A percentile compares a stretch with the other conserved stretches of the same genome.
Conservation (phyloP, 1,140 invertebrate genomes). For the Eurytemora carolleeae region DNA sequence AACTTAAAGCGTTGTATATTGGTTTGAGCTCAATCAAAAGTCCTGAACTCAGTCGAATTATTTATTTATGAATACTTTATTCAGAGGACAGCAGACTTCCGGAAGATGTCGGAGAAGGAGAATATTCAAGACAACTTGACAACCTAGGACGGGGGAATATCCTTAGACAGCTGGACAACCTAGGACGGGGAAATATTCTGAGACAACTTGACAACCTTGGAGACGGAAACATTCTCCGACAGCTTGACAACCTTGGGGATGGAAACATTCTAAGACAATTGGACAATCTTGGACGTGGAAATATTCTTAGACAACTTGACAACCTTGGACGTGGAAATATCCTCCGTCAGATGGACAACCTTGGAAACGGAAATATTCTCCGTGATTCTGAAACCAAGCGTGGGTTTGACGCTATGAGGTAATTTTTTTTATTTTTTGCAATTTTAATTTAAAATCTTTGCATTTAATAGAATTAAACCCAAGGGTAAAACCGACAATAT, state of each 20-base stretch:
- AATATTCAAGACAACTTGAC: too few species aligned
- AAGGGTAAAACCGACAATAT: too few species aligned
- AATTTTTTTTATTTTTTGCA: too few species aligned
- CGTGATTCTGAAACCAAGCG: not conserved
- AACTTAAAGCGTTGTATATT: too few species aligned
- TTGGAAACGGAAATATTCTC: slow-evolving; percentile 9
- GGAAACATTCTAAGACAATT: slow-evolving; percentile 21
- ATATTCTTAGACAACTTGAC: slow-evolving; percentile 16
- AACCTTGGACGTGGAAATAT: slow-evolving; percentile 17
- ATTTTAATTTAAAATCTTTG: too few species aligned
- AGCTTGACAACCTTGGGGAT: not conserved
- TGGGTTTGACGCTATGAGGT: slow-evolving; percentile 2
- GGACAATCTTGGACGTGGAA: slow-evolving; percentile 12
- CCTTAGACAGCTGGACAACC: slow-evolving; percentile 28
- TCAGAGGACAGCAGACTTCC: too few species aligned
- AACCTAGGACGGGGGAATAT: too few species aligned
- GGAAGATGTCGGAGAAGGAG: too few species aligned
- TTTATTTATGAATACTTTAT: too few species aligned
- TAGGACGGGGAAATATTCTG: slow-evolving; percentile 28
- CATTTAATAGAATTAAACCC: too few species aligned
- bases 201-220: slow-evolving; percentile 27
- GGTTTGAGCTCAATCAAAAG: too few species aligned
- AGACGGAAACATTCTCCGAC: slow-evolving; percentile 23
- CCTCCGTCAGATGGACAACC: slow-evolving; percentile 18
- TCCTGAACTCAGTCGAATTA: too few species aligned